phyloP scores from a whole-genome alignment of 2,888 invertebrate species.

The Drosophila tripunctata region DNA sequence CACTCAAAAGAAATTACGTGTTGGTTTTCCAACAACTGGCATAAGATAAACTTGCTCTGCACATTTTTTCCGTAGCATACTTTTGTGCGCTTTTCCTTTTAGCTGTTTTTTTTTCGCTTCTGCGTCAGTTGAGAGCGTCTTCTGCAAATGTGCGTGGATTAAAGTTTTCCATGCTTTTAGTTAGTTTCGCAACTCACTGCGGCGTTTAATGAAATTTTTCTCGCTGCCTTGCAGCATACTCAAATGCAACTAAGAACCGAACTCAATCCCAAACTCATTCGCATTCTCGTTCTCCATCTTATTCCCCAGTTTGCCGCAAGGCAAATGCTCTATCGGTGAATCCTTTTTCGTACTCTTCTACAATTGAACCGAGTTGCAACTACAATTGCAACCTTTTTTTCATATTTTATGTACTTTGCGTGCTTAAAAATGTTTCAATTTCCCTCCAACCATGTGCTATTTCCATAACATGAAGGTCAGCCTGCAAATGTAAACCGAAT shows the following conservation, averaged over 20 bases:
- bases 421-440: conserved; percentile 68
- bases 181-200: conserved; percentile 53
- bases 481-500: conserved; percentile 28
- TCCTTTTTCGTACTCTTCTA: background rate
- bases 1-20: conserved; percentile 70
- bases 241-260: background rate
- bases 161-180: conserved; percentile 67
- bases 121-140: conserved; percentile 14
- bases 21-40: conserved; percentile 63
- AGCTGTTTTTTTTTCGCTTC: background rate
- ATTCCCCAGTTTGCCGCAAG: conserved; percentile 14
- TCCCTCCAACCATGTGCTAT: conserved; percentile 33
- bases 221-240: conserved; percentile 26
- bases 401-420: conserved; percentile 76
- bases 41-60: conserved; percentile 61
- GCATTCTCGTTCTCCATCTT: conserved; percentile 22
- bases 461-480: conserved; percentile 67
- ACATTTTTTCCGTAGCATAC: conserved; percentile 26
- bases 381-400: conserved; percentile 62
- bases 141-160: conserved; percentile 62
- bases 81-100: conserved; percentile 25
- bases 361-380: conserved; percentile 17
- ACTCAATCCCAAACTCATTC: background rate
- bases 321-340: background rate
- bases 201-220: conserved; percentile 71